Evolutionary conservation across 2,113 vertebrate species (phyloP), one percentile per base, ranked within the genome.

Genomic region (Pitta sordida): DNA sequence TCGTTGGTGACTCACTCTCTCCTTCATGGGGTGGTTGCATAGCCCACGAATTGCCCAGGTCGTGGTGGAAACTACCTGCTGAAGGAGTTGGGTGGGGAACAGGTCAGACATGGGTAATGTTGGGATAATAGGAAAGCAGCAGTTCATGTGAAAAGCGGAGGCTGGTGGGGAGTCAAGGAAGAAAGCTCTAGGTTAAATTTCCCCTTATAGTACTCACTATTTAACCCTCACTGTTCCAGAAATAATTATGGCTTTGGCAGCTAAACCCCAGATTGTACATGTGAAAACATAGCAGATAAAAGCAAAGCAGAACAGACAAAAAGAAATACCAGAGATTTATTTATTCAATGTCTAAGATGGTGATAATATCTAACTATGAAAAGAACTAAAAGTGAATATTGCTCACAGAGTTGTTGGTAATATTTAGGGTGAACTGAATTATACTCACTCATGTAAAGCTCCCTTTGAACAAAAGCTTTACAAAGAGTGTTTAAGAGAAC

Each of bases 401-500:
- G 55, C 83, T 64, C 59, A 37, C 48, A 63, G 30, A 67, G 36
- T 11, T 83, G 37, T 63, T 48, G 17, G 48, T 64, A 89, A 70
- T 48, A 36, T 15, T 52, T 32, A 75, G 21, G 43, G 43, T 58
- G 63, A 86, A 74, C 59, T 74, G 48, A 55, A 52, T 90, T 77
- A 78, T 19, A 65, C 36, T 70, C 41, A 49, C 46, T 79, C 59
- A 86, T 53, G 29, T 39, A 87, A 49, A 55, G 46, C 59, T 93
- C 77, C 46, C 81, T 95, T 91, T 91, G 94, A 94, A 94, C 43
- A 82, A 89, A 94, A 85, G 34, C n/a, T 67, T 77, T 86, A 29
- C 30, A 43, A 69, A 53, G 55, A 77, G 13, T 36, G 27, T 73
- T 91, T 80, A 69, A 63, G 59, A 94, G 68, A 95, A 90, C 79